Conservation (phyloP, 2,888 invertebrate genomes). For the Lutraria lutraria region DNA sequence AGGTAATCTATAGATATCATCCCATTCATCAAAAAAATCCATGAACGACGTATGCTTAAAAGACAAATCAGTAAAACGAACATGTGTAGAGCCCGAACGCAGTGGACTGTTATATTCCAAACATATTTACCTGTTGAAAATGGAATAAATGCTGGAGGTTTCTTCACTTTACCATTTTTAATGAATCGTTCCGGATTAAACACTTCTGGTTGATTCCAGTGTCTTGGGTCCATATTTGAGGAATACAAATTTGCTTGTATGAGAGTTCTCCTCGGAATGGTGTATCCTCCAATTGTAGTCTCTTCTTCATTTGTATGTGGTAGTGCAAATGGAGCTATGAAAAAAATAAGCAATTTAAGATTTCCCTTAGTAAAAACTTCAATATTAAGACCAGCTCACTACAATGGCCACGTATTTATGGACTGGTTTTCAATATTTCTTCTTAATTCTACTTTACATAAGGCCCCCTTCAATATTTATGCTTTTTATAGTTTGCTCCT, state of each 20-base stretch:
- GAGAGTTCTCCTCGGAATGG: constrained; percentile 70
- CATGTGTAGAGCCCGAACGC: background rate
- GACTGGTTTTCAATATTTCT: too few relatives aligned
- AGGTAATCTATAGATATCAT: too few relatives aligned
- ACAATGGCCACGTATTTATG: too few relatives aligned
- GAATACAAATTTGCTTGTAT: constrained; percentile 75
- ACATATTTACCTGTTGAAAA: constrained; percentile 54
- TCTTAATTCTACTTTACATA: too few relatives aligned
- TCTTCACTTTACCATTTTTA: constrained; percentile 59
- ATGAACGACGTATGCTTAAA: too few relatives aligned
- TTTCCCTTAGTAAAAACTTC: too few relatives aligned
- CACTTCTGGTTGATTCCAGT: constrained; percentile 73
- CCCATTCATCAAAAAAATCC: too few relatives aligned
- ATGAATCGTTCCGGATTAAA: constrained; percentile 79
- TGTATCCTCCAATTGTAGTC: constrained; percentile 52
- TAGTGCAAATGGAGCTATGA: constrained; percentile 58
- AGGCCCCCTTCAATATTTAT: too few relatives aligned
- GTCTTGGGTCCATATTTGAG: constrained; percentile 71
- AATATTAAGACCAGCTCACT: too few relatives aligned
- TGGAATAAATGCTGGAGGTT: constrained; percentile 53
- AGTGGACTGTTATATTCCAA: background rate
- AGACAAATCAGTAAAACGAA: too few relatives aligned
- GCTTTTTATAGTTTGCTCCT: too few relatives aligned
- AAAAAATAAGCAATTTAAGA: too few relatives aligned
- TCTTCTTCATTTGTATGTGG: constrained; percentile 68